Evolutionary conservation across 2,888 invertebrate species (phyloP).

Genomic region (Drosophila rubida): DNA sequence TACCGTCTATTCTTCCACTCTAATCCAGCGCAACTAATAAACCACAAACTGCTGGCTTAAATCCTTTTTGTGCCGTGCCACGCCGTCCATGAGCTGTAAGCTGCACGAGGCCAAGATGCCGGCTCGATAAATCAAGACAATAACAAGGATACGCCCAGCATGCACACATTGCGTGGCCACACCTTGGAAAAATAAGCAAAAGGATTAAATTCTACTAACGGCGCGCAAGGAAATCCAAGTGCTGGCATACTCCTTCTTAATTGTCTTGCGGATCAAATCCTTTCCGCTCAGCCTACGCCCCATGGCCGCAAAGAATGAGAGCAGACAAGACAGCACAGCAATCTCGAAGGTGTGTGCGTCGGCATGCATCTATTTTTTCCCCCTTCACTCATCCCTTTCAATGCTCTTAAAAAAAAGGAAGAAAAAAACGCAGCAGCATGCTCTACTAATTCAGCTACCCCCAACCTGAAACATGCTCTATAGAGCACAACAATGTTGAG

Average conservation of each 20-base stretch:
- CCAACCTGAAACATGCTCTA: constrained; percentile 2
- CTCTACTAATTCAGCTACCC: constrained; percentile 49
- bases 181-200: constrained; percentile 81
- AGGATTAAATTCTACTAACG: constrained; percentile 65
- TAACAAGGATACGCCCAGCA: constrained; percentile 51
- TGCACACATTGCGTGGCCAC: constrained; percentile 68
- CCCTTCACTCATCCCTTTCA: constrained; percentile 43
- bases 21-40: constrained; percentile 79
- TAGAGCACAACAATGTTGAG: constrained; percentile 39
- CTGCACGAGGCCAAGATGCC: constrained; percentile 46
- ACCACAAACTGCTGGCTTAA: constrained; percentile 66
- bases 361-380: constrained; percentile 42
- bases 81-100: constrained; percentile 6
- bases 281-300: constrained; percentile 69
- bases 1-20: constrained; percentile 70
- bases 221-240: constrained; percentile 43
- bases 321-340: constrained; percentile 46
- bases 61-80: constrained; percentile 59
- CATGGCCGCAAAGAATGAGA: constrained; percentile 39
- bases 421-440: constrained; percentile 32
- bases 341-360: constrained; percentile 55
- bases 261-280: constrained; percentile 59
- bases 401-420: constrained; percentile 15
- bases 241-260: constrained; percentile 56
- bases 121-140: constrained; percentile 66